Conservation (phyloP, 2,797 vertebrate genomes). For the Falco naumanni region DNA sequence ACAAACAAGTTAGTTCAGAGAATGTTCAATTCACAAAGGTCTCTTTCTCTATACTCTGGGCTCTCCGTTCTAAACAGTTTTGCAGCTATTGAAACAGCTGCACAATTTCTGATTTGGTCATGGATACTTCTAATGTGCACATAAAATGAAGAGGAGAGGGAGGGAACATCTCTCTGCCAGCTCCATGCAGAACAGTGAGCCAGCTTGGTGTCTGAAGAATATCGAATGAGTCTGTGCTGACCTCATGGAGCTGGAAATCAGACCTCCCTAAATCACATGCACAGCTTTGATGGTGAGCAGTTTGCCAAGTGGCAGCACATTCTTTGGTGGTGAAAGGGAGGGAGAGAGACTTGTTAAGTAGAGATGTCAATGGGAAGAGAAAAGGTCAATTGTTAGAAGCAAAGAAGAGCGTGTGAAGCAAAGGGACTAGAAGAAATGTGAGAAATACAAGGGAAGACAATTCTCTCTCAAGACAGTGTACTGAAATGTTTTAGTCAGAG, state of each 20-base stretch:
- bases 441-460: not conserved
- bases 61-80: slow-evolving; percentile 68
- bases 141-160: slow-evolving; percentile 67
- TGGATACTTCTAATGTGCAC: slow-evolving; percentile 75
- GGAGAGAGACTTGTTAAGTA: not conserved
- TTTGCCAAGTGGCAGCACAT: not conserved
- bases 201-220: slow-evolving; percentile 48
- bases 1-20: slow-evolving; percentile 76
- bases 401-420: not conserved
- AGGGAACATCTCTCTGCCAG: slow-evolving; percentile 60
- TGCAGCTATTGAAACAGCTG: slow-evolving; percentile 75
- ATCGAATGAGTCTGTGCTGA: slow-evolving; percentile 7
- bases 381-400: not conserved
- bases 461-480: not conserved
- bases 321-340: not conserved
- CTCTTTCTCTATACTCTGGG: slow-evolving; percentile 69
- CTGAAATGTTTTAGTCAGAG: not conserved
- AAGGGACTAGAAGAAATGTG: not conserved
- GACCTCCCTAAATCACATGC: not conserved
- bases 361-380: not conserved
- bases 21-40: slow-evolving; percentile 72
- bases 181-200: slow-evolving; percentile 20
- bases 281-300: not conserved
- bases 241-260: slow-evolving; percentile 44
- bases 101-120: slow-evolving; percentile 74